phyloP scores from a whole-genome alignment of 92 coral and sea anemone species.

The Pocillopora meandrina region DNA sequence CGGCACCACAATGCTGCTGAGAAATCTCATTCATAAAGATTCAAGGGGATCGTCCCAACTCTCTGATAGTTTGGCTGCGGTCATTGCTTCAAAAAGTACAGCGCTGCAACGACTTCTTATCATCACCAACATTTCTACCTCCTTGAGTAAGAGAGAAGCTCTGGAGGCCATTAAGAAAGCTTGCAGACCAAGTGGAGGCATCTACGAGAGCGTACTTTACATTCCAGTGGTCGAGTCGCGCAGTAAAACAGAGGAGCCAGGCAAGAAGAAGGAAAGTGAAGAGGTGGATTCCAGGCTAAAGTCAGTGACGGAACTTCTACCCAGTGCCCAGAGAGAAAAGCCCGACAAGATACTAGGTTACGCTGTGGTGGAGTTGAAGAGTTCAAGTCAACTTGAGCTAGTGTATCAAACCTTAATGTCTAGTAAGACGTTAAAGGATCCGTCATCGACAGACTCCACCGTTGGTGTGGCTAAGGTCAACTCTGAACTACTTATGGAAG shows the following conservation, averaged over 20 bases:
- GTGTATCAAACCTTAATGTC: slow-evolving; percentile 80
- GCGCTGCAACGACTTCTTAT: slow-evolving; percentile 85
- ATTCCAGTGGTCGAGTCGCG: slow-evolving; percentile 60
- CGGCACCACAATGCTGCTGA: slow-evolving; percentile 62
- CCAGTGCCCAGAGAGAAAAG: slow-evolving; percentile 57
- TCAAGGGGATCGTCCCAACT: slow-evolving; percentile 55
- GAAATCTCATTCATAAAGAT: slow-evolving; percentile 74
- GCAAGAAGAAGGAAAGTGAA: slow-evolving; percentile 6
- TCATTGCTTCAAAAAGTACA: slow-evolving; percentile 66
- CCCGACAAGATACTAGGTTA: slow-evolving; percentile 69
- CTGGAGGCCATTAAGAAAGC: slow-evolving; percentile 82
- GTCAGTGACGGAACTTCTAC: slow-evolving; percentile 52
- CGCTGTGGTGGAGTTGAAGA: slow-evolving; percentile 87
- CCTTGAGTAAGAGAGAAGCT: slow-evolving; percentile 67
- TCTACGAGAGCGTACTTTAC: slow-evolving; percentile 60
- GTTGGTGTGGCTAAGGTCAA: slow-evolving; percentile 86
- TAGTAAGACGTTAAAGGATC: slow-evolving; percentile 62
- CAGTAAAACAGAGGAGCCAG: slow-evolving; percentile 13
- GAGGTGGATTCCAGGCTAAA: slow-evolving; percentile 21
- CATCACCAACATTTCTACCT: slow-evolving; percentile 82
- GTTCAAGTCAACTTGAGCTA: slow-evolving; percentile 83
- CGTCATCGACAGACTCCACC: slow-evolving; percentile 32
- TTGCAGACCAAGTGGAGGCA: slow-evolving; percentile 89
- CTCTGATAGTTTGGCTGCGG: slow-evolving; percentile 73
- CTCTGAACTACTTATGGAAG: slow-evolving; percentile 85